Base-by-base conservation (phyloP, 1,140 invertebrate species). In the Apis mellifera region DNA sequence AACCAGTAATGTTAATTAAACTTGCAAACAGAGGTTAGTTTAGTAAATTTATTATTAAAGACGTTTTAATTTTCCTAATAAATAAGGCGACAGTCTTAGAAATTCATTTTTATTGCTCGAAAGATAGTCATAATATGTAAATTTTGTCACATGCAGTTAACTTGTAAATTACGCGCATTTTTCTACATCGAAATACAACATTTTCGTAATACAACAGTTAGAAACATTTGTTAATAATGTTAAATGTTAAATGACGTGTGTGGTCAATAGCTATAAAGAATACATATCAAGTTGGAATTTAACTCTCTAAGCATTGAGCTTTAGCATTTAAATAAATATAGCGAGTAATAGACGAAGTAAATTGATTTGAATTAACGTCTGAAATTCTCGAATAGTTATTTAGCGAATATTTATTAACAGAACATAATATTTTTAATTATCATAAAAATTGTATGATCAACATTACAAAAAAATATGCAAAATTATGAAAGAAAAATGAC, bases 111-210 rank as follows among this genome's bases (percentile, higher is more conserved):
- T 15, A 8, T 9, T 12, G 8, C n/a, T 23, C 66, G 66, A 17
- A n/a, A 48, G 13, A 26, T 42, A 11, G 65, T 66, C 21, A 42
- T 42, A n/a, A 21, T 48, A 17, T 17, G 23, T 69, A 69, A 23
- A n/a, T 21, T 69, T 69, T 69, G 66, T 69, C 66, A 52, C 48
- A 52, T 69, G n/a, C 48, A n/a, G n/a, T 69, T 69, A 69, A 69
- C 21, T 50, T 21, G 42, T 11, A 42, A 69, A 69, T 50, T 69
- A 69, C 21, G n/a, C 21, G n/a, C 66, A n/a, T 50, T 50, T 23
- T 69, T 52, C 66, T 50, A 48, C 13, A 42, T 15, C 48, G 21
- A 48, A 48, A 12, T 13, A 13, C 2, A 32, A 13, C 2, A 32
- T 32, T 69, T 69, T 69, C 48, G 23, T 50, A 69, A 69, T 17